These are phyloP conservation scores for Tiphia femorata DNA, from an alignment of 2,888 invertebrate species.

Conservation along the genomic window DNA sequence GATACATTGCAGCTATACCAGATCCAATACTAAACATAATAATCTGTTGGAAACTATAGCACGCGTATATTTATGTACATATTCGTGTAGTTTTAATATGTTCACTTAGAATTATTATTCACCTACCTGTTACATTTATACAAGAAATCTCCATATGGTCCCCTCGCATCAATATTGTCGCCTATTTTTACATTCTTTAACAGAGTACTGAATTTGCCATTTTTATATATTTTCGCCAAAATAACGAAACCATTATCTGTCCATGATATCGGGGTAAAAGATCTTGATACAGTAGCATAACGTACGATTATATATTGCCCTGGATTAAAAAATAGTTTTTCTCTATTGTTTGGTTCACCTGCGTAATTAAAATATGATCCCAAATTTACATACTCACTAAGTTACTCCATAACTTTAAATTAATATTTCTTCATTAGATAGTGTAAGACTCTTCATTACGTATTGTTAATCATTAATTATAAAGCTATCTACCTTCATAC, in stretches of 20 bases:
- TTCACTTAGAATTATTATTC: slow-evolving; percentile 5
- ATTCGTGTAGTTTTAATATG: too few relatives aligned
- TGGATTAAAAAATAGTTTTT: slow-evolving; percentile 46
- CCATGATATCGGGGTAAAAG: slow-evolving; percentile 62
- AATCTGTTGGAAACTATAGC: slow-evolving; percentile 54
- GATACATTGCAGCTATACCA: slow-evolving; percentile 61
- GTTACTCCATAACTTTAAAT: too few relatives aligned
- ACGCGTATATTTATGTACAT: too few relatives aligned
- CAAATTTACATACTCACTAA: too few relatives aligned
- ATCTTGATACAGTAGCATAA: slow-evolving; percentile 43
- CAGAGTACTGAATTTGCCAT: slow-evolving; percentile 51
- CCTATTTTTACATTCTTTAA: slow-evolving; percentile 44
- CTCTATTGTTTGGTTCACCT: slow-evolving; percentile 14
- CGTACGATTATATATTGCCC: slow-evolving; percentile 60
- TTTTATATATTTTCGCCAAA: slow-evolving; percentile 56
- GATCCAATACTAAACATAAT: slow-evolving; percentile 62
- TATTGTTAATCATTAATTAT: too few relatives aligned
- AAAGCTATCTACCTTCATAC: slow-evolving; percentile 36
- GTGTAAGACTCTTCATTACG: too few relatives aligned
- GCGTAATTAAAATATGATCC: slow-evolving; percentile 18
- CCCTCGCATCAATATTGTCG: slow-evolving; percentile 54
- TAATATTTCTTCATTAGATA: too few relatives aligned
- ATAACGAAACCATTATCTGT: slow-evolving; percentile 43
- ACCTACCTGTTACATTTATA: slow-evolving; percentile 59
- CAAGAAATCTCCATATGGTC: slow-evolving; percentile 62